Conservation (phyloP, 2,888 invertebrate species). For the Tipula lateralis region DNA sequence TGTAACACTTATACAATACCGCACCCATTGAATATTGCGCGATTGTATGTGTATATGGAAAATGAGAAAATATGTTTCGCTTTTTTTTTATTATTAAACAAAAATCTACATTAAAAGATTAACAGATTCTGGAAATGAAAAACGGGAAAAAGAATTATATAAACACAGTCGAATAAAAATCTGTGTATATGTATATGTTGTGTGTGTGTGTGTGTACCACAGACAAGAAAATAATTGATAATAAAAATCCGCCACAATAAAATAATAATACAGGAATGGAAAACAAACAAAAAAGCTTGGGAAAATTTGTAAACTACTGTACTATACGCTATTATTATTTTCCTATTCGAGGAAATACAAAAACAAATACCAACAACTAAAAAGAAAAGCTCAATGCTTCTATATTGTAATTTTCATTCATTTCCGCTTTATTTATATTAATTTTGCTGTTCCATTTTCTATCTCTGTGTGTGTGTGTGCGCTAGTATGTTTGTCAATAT, state of each 20-base stretch:
- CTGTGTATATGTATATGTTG: background rate
- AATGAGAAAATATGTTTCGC: background rate
- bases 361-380: background rate
- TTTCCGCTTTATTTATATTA: constrained; percentile 11
- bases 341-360: background rate
- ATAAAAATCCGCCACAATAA: constrained; percentile 14
- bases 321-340: background rate
- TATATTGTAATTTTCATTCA: background rate
- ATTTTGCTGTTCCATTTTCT: background rate
- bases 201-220: background rate
- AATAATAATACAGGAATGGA: background rate
- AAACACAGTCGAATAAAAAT: background rate
- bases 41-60: background rate
- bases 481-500: no score
- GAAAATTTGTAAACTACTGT: background rate
- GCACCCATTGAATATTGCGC: background rate
- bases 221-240: background rate
- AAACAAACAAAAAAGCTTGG: background rate
- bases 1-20: background rate
- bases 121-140: constrained; percentile 9
- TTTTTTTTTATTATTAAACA: background rate
- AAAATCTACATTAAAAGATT: constrained; percentile 19
- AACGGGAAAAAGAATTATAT: background rate
- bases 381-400: background rate
- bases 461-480: background rate